Evolutionary conservation across 64 coral and sea anemone genomes (phyloP).

Genomic region (Orbicella faveolata): DNA sequence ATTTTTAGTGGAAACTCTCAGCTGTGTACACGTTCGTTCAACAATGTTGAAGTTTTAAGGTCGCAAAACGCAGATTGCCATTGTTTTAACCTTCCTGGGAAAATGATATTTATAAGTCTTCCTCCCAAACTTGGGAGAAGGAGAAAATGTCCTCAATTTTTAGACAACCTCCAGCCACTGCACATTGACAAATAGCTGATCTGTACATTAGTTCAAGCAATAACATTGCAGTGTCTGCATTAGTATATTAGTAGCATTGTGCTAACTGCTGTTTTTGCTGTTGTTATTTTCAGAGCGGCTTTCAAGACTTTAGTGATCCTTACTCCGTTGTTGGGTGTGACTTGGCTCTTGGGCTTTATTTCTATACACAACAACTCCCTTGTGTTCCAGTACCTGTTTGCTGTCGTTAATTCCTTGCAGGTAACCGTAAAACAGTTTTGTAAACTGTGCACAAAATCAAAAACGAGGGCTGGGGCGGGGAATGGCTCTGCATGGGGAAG

Average conservation of each 20-base stretch:
- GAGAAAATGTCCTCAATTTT: too few species aligned
- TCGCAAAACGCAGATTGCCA: too few species aligned
- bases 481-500: too few species aligned
- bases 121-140: too few species aligned
- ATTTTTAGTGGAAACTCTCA: too few species aligned
- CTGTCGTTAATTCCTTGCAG: constrained; percentile 36
- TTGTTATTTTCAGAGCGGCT: constrained; percentile 25
- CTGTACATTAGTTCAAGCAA: too few species aligned
- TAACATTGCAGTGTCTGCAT: too few species aligned
- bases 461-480: too few species aligned
- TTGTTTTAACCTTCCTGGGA: too few species aligned
- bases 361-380: not conserved
- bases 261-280: not conserved
- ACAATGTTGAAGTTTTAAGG: too few species aligned
- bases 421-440: not conserved
- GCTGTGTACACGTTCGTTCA: too few species aligned
- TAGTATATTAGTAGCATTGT: not conserved
- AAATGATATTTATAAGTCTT: too few species aligned
- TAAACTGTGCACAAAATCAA: not conserved
- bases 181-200: not conserved
- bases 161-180: not conserved
- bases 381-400: constrained; percentile 60
- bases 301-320: constrained; percentile 61
- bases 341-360: constrained; percentile 54
- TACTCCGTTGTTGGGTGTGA: constrained; percentile 44